Conservation (phyloP, 2,113 vertebrate species). For the Heterocephalus glaber region DNA sequence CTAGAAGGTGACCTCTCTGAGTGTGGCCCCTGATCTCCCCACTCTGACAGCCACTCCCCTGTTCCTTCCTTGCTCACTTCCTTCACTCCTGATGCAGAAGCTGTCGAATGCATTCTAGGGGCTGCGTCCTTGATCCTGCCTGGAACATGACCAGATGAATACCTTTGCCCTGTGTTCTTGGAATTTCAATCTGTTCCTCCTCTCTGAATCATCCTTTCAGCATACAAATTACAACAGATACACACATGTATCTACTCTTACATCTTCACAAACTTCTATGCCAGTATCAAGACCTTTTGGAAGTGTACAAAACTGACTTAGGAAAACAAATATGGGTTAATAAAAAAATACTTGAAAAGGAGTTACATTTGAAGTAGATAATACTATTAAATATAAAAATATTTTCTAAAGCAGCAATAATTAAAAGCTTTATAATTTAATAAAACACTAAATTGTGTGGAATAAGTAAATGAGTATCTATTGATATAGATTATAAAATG, state of each 20-base stretch:
- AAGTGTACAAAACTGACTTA: background rate
- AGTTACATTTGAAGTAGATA: background rate
- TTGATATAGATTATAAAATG: background rate
- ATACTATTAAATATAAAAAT: background rate
- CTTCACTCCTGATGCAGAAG: background rate
- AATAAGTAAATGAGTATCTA: background rate
- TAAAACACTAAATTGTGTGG: background rate
- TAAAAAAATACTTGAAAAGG: background rate
- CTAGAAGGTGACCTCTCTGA: background rate
- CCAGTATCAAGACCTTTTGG: background rate
- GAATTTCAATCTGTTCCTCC: background rate
- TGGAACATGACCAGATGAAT: background rate
- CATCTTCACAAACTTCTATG: fast-evolving
- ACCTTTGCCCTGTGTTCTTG: background rate
- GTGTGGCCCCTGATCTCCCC: too few species aligned
- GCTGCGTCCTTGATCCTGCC: background rate
- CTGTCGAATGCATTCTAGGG: fast-evolving
- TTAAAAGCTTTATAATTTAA: background rate
- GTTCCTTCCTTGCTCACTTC: background rate
- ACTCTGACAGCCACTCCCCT: too few species aligned
- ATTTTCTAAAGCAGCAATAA: background rate
- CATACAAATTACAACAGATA: background rate
- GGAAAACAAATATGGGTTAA: background rate
- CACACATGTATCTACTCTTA: background rate
- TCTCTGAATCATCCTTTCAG: background rate